Evolutionary conservation across 2,113 vertebrate genomes (phyloP).

Genomic region (Sardina pilchardus): DNA sequence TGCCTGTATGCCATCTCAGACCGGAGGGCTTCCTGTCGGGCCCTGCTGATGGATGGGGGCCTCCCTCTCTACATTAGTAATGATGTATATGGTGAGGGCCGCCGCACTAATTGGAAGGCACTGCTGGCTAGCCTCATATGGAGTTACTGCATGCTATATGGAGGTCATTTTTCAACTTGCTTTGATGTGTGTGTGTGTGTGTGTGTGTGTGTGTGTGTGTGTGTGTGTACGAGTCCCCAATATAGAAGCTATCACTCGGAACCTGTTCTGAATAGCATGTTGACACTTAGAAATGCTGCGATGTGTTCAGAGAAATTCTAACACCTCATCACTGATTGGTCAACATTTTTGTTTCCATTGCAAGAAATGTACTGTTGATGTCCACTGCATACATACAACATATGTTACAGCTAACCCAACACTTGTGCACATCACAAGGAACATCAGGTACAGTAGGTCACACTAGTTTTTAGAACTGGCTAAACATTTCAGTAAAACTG

Average conservation of each 20-base stretch:
- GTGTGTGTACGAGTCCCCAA: neutral
- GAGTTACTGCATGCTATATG: constrained; percentile 9
- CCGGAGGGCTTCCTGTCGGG: constrained; percentile 24
- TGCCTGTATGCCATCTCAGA: neutral
- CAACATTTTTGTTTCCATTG: constrained; percentile 31
- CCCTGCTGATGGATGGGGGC: constrained; percentile 34
- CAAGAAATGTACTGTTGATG: constrained; percentile 38
- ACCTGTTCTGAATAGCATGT: neutral
- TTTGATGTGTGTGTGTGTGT: constrained; percentile 15
- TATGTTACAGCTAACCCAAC: neutral
- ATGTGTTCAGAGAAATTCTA: neutral
- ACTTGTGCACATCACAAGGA: neutral
- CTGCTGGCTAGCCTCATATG: constrained; percentile 34
- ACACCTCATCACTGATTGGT: neutral
- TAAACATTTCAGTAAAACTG: neutral
- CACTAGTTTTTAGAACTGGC: neutral
- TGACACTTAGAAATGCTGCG: neutral
- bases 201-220: constrained; percentile 21
- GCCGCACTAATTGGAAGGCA: constrained; percentile 38
- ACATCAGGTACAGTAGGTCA: neutral
- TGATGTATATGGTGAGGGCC: constrained; percentile 43
- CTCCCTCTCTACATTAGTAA: constrained; percentile 46
- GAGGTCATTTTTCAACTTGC: constrained; percentile 37
- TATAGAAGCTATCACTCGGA: neutral
- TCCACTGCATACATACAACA: constrained; percentile 22